These are phyloP conservation scores for Noctua janthe DNA, from an alignment of 2,888 invertebrate genomes.

Conservation along the genomic window DNA sequence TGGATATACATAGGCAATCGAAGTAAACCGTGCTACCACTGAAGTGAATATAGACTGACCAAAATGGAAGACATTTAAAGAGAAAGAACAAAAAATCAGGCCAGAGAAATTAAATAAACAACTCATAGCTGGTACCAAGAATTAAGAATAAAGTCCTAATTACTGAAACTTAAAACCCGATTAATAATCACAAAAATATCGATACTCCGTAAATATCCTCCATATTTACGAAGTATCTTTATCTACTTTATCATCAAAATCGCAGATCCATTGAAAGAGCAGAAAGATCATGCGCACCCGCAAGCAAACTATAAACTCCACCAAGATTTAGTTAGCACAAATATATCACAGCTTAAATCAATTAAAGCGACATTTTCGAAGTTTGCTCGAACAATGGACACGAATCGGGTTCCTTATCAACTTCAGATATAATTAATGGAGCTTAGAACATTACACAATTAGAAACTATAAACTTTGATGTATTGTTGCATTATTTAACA, in stretches of 20 bases:
- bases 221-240: too few species aligned
- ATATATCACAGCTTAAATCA: constrained; percentile 70
- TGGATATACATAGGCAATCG: neutral
- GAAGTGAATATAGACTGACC: neutral
- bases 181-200: neutral
- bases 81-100: too few species aligned
- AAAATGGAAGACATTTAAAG: neutral
- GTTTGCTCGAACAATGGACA: constrained; percentile 73
- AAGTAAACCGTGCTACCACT: neutral
- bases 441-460: constrained; percentile 71
- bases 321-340: constrained; percentile 55
- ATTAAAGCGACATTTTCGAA: constrained; percentile 74
- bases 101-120: neutral
- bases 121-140: neutral
- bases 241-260: neutral
- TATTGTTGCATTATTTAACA: constrained; percentile 65
- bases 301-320: constrained; percentile 39
- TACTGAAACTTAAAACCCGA: neutral
- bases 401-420: constrained; percentile 74
- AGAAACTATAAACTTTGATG: constrained; percentile 68
- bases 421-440: constrained; percentile 76
- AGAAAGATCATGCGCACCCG: constrained; percentile 11
- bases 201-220: neutral
- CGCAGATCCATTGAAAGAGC: neutral
- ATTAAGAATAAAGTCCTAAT: neutral